A percentile compares a stretch with the other conserved stretches of the same genome.
phyloP scores from a whole-genome alignment of 2,888 invertebrate species.

The Ophioninae sp. region DNA sequence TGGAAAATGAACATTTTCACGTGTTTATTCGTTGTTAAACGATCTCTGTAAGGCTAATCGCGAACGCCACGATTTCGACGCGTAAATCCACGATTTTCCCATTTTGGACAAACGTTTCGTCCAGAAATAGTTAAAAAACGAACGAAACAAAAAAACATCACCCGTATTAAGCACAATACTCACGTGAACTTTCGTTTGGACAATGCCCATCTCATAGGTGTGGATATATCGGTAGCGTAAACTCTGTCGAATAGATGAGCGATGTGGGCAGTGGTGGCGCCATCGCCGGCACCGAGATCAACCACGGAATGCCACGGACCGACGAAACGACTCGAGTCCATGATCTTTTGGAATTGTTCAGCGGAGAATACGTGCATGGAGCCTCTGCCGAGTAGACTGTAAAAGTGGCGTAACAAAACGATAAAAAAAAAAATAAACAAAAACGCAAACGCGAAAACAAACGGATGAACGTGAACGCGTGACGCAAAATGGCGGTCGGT shows the following conservation, averaged over 20 bases:
- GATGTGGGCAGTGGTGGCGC: slow-evolving; percentile 93
- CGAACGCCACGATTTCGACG: too few relatives aligned
- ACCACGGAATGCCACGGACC: slow-evolving; percentile 84
- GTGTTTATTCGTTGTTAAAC: too few relatives aligned
- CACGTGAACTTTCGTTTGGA: slow-evolving; percentile 89
- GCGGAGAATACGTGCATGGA: slow-evolving; percentile 98
- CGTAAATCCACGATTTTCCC: too few relatives aligned
- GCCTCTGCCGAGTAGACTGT: slow-evolving; percentile 92
- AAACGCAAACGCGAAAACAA: slow-evolving; percentile 32
- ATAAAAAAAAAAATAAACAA: slow-evolving; percentile 33
- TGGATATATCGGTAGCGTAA: slow-evolving; percentile 96
- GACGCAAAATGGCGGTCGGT: slow-evolving; percentile 13
- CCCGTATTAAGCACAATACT: slow-evolving; percentile 75
- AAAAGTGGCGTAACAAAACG: slow-evolving; percentile 7
- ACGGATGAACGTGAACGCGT: background rate
- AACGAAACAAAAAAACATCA: background rate
- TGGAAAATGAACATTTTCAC: too few relatives aligned
- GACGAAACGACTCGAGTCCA: slow-evolving; percentile 80
- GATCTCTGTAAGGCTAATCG: too few relatives aligned
- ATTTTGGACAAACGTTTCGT: too few relatives aligned
- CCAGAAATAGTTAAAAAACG: background rate
- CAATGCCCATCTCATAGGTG: slow-evolving; percentile 92
- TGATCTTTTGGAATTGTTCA: slow-evolving; percentile 88
- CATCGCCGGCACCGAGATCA: slow-evolving; percentile 98
- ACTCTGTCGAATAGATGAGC: slow-evolving; percentile 87